A percentile compares a stretch with the other conserved stretches of the same genome.
Evolutionary conservation across 2,888 invertebrate species (phyloP).

Genomic region (Leptinotarsa tumamoca): DNA sequence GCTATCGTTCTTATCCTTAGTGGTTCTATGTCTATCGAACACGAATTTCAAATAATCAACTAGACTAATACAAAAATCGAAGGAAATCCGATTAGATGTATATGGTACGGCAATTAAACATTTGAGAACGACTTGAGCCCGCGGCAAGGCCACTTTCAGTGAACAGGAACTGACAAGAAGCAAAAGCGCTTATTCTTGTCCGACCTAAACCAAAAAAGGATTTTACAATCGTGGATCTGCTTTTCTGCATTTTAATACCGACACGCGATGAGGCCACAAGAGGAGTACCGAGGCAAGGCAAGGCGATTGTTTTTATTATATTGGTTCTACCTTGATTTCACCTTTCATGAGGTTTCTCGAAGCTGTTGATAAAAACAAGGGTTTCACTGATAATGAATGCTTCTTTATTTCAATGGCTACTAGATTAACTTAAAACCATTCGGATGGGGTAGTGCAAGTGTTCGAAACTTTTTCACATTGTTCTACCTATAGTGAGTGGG

Average conservation of each 20-base stretch:
- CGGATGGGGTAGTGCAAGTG: background rate
- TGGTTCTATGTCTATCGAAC: no score
- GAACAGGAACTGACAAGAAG: conserved; percentile 38
- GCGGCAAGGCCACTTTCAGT: conserved; percentile 34
- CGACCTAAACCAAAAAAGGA: conserved; percentile 29
- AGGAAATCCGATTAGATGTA: conserved; percentile 3
- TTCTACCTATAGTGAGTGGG: no score
- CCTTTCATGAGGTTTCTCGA: background rate
- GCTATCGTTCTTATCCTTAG: no score
- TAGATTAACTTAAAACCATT: background rate
- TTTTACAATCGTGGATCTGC: conserved; percentile 10
- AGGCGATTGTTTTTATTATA: background rate
- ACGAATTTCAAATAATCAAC: no score
- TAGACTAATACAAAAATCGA: background rate
- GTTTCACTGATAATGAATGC: no score
- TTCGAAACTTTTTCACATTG: no score
- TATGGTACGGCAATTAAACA: conserved; percentile 23
- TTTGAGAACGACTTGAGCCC: conserved; percentile 26
- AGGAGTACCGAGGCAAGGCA: background rate
- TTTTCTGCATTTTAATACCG: conserved; percentile 3
- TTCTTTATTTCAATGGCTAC: background rate
- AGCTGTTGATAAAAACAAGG: no score
- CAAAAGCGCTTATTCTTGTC: conserved; percentile 26
- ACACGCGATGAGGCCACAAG: conserved; percentile 11
- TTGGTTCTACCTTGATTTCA: background rate